Conservation (phyloP, 2,113 vertebrate genomes). For the Pycnonotus jocosus region DNA sequence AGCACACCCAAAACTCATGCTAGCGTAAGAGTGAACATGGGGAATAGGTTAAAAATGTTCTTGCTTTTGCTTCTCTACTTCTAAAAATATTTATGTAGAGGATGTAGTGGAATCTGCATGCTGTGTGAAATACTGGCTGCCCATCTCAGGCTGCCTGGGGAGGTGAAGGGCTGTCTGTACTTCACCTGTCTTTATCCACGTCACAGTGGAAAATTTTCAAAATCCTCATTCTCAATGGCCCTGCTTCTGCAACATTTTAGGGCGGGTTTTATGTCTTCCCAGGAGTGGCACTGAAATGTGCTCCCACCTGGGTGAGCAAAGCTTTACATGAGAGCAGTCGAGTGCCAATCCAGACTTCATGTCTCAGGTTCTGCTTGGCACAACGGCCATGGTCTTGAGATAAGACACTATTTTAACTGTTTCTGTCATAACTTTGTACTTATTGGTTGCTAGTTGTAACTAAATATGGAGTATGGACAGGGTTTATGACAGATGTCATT, state of each 20-base stretch:
- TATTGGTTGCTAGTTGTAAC: not conserved
- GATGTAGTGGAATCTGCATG: not conserved
- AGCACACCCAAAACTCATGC: not conserved
- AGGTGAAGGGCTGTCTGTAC: not conserved
- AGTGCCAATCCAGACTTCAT: not conserved
- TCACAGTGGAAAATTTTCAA: not conserved
- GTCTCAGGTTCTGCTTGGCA: not conserved
- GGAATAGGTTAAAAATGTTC: not conserved
- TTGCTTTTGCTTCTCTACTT: not conserved
- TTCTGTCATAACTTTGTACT: not conserved
- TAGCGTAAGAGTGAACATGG: not conserved
- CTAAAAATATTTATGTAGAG: not conserved
- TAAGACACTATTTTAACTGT: not conserved
- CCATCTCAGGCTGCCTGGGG: not conserved
- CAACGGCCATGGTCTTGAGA: not conserved
- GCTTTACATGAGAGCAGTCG: not conserved
- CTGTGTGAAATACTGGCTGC: not conserved
- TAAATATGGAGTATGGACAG: not conserved
- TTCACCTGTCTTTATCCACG: not conserved
- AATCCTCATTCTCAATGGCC: not conserved
- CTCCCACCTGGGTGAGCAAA: not conserved
- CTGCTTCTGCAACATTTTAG: not conserved
- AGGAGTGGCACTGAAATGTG: accelerated
- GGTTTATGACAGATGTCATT: not conserved
- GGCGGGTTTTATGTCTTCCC: accelerated